Conservation (phyloP, 2,113 vertebrate species). For the Aegotheles bennettii region DNA sequence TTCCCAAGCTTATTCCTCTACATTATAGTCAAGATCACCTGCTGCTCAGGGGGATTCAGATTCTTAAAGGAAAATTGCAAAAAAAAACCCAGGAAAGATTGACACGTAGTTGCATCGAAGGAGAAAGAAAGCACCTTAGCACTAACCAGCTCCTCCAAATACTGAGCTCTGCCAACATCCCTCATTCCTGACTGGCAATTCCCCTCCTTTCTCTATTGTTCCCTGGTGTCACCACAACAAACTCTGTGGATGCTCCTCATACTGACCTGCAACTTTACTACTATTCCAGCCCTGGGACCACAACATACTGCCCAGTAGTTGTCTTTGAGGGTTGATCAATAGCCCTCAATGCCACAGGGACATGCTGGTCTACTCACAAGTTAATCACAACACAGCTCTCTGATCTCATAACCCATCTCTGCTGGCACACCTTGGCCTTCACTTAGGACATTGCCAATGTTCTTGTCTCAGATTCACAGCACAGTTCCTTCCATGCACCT, state of each 20-base stretch:
- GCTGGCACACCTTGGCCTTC: rapidly evolving
- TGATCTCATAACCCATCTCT: neutral
- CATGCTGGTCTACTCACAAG: neutral
- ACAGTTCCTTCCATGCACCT: neutral
- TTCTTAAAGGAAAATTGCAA: neutral
- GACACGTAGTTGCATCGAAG: neutral
- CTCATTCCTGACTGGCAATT: neutral
- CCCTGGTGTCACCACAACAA: neutral
- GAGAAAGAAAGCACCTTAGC: neutral
- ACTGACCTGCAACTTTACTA: neutral
- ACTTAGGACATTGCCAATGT: neutral
- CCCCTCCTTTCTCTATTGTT: neutral
- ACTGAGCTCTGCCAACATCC: neutral
- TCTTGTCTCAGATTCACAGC: neutral
- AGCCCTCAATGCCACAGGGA: neutral
- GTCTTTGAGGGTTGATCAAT: neutral
- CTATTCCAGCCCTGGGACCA: neutral
- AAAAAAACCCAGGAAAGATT: neutral
- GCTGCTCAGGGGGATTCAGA: neutral
- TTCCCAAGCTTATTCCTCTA: constrained; percentile 47
- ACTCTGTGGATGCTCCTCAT: neutral
- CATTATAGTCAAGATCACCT: neutral
- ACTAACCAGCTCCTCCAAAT: neutral
- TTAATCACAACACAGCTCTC: neutral
- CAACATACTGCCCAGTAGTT: neutral